Evolutionary conservation across 2,888 invertebrate species (phyloP), one percentile per base, ranked within the genome.

Genomic region (Herminia tarsipennalis): DNA sequence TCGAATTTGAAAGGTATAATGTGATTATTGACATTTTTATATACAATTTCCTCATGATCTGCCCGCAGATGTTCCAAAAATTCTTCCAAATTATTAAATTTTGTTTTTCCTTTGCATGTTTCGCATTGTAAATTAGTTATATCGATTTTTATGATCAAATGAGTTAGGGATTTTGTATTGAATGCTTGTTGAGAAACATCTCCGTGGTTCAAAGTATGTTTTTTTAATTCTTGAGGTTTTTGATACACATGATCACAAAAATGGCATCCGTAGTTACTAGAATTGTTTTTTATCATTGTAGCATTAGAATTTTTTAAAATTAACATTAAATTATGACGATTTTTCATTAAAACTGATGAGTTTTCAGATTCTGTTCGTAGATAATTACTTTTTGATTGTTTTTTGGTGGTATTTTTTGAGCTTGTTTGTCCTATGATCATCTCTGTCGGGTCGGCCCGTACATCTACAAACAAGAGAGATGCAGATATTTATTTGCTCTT

Each of bases 401-500:
- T 10, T 6, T 5, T 5, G 10, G 5, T 25, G 0, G 2, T 5
- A 25, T 25, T 5, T 5, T 12, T 8, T 14, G 4, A 28, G 2
- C n/a, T n/a, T 28, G n/a, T 8, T 0, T 13, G 8, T 14, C 14
- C 13, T 28, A 3, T 13, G 13, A 13, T 13, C 13, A 13, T 34
- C 18, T 25, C 9, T 10, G 25, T 12, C 12, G 53, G 56, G 39
- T 50, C 50, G n/a, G 40, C 22, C 47, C 12, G 20, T 27, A 30
- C 50, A 68, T 61, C 68, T 68, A 66, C 38, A 63, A 64, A 62
- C 54, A 50, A 60, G 50, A 60, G 50, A 25, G 25, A 25, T 25
- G 25, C 10, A 25, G 25, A 46, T 30, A 34, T 30, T 42, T 34
- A 40, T n/a, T 39, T 34, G 12, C 12, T 25, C 25, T 25, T 25